A percentile compares a stretch with the other conserved stretches of the same genome.
phyloP scores from a whole-genome alignment of 1,140 invertebrate species.

The Temnothorax curvispinosus region DNA sequence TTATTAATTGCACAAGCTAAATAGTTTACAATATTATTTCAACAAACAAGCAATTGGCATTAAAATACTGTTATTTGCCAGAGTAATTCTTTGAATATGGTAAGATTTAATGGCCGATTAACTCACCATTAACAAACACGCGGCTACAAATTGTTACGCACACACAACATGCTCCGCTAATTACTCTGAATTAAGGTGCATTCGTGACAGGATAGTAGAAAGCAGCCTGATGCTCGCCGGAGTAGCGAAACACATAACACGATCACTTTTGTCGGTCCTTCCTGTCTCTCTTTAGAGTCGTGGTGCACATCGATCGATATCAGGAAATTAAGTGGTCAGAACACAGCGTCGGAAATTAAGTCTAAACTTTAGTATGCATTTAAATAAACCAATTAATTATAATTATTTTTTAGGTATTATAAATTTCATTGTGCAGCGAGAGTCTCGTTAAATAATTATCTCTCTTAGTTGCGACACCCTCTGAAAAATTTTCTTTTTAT shows the following conservation, averaged over 20 bases:
- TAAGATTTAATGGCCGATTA: conserved; percentile 53
- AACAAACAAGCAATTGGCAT: neutral
- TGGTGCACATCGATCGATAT: conserved; percentile 23
- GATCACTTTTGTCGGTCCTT: conserved; percentile 30
- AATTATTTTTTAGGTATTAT: neutral
- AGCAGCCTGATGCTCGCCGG: conserved; percentile 27
- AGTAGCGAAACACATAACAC: conserved; percentile 24
- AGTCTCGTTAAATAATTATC: neutral
- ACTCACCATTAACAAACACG: conserved; percentile 52
- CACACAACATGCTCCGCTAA: conserved; percentile 30
- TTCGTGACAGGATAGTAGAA: conserved; percentile 46
- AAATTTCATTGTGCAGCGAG: neutral
- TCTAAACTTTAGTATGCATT: neutral
- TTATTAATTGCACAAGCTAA: conserved; percentile 46
- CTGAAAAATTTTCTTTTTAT: neutral
- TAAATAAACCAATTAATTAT: conserved; percentile 21
- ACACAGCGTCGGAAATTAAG: conserved; percentile 34
- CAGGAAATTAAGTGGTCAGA: conserved; percentile 32
- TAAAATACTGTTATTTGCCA: conserved; percentile 35
- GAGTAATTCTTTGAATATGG: conserved; percentile 26
- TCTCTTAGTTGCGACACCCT: neutral
- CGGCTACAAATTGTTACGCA: conserved; percentile 6
- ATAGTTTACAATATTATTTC: conserved; percentile 45
- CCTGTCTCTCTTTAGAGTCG: conserved; percentile 4
- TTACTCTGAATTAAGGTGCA: conserved; percentile 43